Base-by-base conservation (phyloP, 2,113 vertebrate genomes). In the Leuciscus idus region DNA sequence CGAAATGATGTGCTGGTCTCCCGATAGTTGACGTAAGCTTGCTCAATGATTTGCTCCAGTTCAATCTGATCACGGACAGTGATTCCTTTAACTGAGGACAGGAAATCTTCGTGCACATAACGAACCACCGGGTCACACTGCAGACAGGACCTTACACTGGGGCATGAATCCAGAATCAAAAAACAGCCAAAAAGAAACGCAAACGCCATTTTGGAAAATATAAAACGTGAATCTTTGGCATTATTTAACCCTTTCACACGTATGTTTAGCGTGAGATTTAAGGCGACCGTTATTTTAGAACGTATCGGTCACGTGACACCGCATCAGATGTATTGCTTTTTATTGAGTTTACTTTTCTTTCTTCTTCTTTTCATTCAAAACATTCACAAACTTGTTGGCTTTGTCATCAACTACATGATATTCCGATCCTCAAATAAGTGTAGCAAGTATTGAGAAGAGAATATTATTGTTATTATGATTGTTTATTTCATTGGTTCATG, bases 71-170 rank as follows among this genome's bases (percentile, higher is more conserved):
- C 78, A 0, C 4, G 1, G 4, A 93, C 36, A 21, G 81, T 76
- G 4, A 87, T 17, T 4, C 15, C 28, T 17, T 85, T 2, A 30
- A 83, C 85, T 2, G 89, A 84, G 57, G 90, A 43, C 17, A 92
- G 12, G 39, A 92, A 91, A 62, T 94, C 89, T 3, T 94, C 92
- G 4, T 93, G 92, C 4, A 93, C 84, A 30, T 80, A 19, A 4
- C 39, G 79, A 80, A 94, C 77, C 33, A 33, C 82, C 26, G 57
- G 74, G 87, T 94, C 93, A 86, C 95, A 95, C 86, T 95, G 94
- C 81, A 96, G 89, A 83, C 95, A 95, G 72, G 91, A 39, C 43
- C 48, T 68, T 10, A 84, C 85, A 8, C 73, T 46, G 78, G 77
- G 62, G 13, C 91, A 46, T 12, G 75, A 48, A 52, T 72, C 85